Evolutionary conservation across 2,797 vertebrate species (phyloP), one percentile per base, ranked within the genome.

Genomic region (Halcyon badia): DNA sequence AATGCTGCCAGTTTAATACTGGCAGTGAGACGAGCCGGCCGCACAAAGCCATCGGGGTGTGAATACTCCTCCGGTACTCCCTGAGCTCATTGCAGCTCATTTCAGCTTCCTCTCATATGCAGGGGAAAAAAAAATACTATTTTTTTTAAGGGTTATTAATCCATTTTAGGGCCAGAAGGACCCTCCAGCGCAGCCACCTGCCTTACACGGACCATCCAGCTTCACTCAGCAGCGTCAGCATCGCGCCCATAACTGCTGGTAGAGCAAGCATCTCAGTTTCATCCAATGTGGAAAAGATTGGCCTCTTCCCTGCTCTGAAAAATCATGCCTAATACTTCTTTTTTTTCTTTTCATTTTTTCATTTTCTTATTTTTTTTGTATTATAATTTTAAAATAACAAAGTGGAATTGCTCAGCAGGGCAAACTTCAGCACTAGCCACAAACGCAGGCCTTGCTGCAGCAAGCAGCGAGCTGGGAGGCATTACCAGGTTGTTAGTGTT

Each of bases 361-460:
- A 22, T 24, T 49, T 26, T 13, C 28, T 35, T 35, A 24, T 20
- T 35, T 31, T 6, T 11, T 18, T 9, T 6, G 1, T 15, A 30
- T 86, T 81, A 65, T 7, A 58, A 62, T 79, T 82, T 61, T 46
- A 60, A 93, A 77, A 77, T 61, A 91, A 56, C 26, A 5, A 73
- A 64, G 39, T 61, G 20, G 39, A 92, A 60, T 80, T 48, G 9
- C 57, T 91, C 88, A 72, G 57, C 37, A 26, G 61, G 64, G 51
- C 57, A 48, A 70, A 56, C 81, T 90, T 62, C 35, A 61, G 68
- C n/a, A 26, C 33, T 65, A 87, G 71, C 31, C 68, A 41, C 75
- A 85, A 57, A n/a, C 31, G 25, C 35, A 64, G 71, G 31, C 31
- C 70, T 62, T 70, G 44, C 70, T 90, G 90, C 56, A 79, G 77